Evolutionary conservation across 2,113 vertebrate genomes (phyloP), one percentile per base, ranked within the genome.

Genomic region (Seriola dumerili): DNA sequence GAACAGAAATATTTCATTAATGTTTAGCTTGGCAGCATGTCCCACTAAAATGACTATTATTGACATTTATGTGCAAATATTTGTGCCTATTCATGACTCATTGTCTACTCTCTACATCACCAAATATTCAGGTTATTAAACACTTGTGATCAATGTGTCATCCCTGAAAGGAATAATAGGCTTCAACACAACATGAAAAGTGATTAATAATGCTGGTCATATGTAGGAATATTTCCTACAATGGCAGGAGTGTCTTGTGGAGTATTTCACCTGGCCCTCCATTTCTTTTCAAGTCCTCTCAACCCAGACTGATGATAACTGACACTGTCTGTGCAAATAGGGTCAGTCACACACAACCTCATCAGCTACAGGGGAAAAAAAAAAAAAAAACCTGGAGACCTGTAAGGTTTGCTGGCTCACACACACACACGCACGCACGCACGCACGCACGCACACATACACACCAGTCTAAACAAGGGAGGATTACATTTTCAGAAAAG

Each of bases 11-110:
- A 64, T 76, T 69, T 76, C 70, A 89, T 93, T 90, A 88, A 91
- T 91, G 88, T 93, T 93, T 89, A 92, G 76, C 92, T 78, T 72
- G 66, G 72, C 80, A 75, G 23, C 13, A 13, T 59, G 57, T 83
- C 21, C 55, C 50, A 62, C 34, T 64, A 16, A 77, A 77, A 52
- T 17, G 16, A 68, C 46, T 42, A 46, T 72, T 83, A 80, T 70
- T 80, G 74, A 83, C 68, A 63, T 83, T 46, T 13, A 42, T 8
- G 65, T 55, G 67, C 76, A 81, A 85, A 88, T 89, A 89, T 92
- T 87, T 89, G 77, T 66, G n/a, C 42, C 38, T 65, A 42, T 70
- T 23, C 5, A 5, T 58, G 40, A 68, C 78, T 79, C 16, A 55
- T 6, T 52, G 13, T 59, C n/a, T 42, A 5, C 12, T 42, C 58